Evolutionary conservation across 2,113 vertebrate genomes (phyloP), one percentile per base, ranked within the genome.

Genomic region (Podilymbus podiceps): DNA sequence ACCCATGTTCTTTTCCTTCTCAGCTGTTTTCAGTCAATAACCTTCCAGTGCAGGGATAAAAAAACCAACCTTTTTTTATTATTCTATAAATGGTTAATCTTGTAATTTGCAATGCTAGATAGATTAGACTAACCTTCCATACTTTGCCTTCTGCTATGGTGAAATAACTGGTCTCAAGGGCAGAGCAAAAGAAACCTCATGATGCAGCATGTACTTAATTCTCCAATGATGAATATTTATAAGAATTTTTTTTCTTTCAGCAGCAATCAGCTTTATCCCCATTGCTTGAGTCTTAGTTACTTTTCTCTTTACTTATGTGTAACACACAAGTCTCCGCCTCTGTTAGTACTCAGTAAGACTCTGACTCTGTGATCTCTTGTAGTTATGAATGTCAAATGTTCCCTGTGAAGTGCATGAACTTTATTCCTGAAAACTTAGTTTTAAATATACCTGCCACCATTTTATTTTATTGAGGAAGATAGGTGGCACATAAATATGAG

Each of bases 41-140:
- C 40, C 8, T 55, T 78, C 38, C 42, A 55, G 5, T 28, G 19
- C 31, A 72, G 47, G 13, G 3, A 28, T 82, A 83, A 78, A 76
- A 50, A 30, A 3, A 38, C 38, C 15, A 46, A 0, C 0, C 1
- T 60, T 44, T 73, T 79, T 31, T 0, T 0, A 66, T 52, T 52
- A 49, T 66, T 79, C 17, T 46, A 11, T 59, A 72, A 88, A 72
- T n/a, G 11, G 8, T 42, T 56, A 40, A 49, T 25, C 21, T 75
- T 42, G 22, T 30, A 47, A 40, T 85, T 78, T 85, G 12, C 44
- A 79, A 16, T 76, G 24, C 46, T 59, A 30, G 42, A 44, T 30
- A 67, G 46, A 60, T 55, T 63, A 90, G 19, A 83, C 22, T n/a
- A 90, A 83, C 21, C 14, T 78, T 73, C 69, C 27, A 1, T 64